phyloP scores from a whole-genome alignment of 2,113 vertebrate genomes.

The Leptocoma aspasia region DNA sequence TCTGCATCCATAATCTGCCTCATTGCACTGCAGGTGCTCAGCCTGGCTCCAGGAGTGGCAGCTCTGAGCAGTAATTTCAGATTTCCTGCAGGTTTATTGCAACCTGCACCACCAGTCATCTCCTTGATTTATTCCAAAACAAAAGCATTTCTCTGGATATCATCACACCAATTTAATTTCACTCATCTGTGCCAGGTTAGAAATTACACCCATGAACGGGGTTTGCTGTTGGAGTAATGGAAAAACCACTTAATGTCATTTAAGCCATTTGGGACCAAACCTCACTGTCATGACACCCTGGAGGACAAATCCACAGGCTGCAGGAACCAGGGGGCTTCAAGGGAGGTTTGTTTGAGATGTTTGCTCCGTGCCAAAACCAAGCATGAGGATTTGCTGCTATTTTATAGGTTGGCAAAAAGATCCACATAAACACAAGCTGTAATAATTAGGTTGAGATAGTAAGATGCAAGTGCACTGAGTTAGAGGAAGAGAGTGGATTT shows the following conservation, averaged over 20 bases:
- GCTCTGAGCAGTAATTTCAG: neutral
- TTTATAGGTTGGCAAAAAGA: neutral
- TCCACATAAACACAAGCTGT: neutral
- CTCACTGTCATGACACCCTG: neutral
- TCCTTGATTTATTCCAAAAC: neutral
- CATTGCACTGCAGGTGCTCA: neutral
- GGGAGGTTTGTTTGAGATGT: neutral
- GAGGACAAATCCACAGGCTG: neutral
- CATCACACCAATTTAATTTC: neutral
- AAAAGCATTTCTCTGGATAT: neutral
- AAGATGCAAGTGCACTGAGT: neutral
- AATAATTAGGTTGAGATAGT: neutral
- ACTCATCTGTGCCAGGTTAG: neutral
- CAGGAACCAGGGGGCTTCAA: accelerated
- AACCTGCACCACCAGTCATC: neutral
- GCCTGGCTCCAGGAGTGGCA: neutral
- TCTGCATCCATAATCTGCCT: neutral
- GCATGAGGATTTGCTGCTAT: neutral
- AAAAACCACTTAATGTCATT: neutral
- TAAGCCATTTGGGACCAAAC: neutral
- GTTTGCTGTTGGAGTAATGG: neutral
- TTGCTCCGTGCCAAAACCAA: neutral
- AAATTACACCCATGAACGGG: neutral
- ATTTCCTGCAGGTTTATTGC: neutral
- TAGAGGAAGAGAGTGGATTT: neutral